Percentiles rank a stretch among this genome's conserved stretches.
These are phyloP conservation scores for Manis javanica DNA, from an alignment of 2,797 vertebrate species.

Conservation along the genomic window DNA sequence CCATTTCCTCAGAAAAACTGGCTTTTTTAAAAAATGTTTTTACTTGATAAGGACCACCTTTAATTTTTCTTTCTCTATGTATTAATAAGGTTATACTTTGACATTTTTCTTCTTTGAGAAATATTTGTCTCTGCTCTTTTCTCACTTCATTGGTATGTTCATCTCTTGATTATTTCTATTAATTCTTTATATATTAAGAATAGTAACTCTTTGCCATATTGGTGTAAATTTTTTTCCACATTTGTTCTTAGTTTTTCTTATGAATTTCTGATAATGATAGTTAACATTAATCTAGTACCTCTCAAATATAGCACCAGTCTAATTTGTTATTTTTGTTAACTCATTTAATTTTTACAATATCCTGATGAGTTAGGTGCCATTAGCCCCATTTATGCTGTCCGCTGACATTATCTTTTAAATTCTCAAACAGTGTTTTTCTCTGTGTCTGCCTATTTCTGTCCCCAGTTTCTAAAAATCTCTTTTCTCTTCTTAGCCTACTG, in stretches of 20 bases:
- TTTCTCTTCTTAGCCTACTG: background rate
- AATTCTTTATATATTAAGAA: constrained; percentile 37
- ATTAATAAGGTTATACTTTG: background rate
- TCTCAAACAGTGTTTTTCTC: background rate
- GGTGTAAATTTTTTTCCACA: background rate
- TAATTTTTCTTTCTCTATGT: constrained; percentile 29
- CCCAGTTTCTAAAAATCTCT: background rate
- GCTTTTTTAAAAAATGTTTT: background rate
- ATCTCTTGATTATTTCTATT: constrained; percentile 42
- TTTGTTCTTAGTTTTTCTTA: constrained; percentile 49
- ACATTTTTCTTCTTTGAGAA: constrained; percentile 15
- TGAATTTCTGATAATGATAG: constrained; percentile 17
- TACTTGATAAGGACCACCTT: background rate
- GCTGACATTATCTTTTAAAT: constrained; percentile 47
- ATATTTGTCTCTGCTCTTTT: background rate
- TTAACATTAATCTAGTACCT: background rate
- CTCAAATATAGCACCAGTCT: background rate
- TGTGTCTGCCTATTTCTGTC: constrained; percentile 26
- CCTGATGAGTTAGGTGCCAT: background rate
- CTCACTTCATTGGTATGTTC: background rate
- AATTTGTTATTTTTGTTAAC: constrained; percentile 41
- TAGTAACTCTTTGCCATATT: constrained; percentile 26
- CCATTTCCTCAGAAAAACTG: background rate
- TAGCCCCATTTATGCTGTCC: background rate
- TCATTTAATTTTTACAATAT: constrained; percentile 23